Percentiles rank a stretch among this genome's conserved stretches.
Evolutionary conservation across 2,888 invertebrate genomes (phyloP).

Genomic region (Prosopocoilus inquinatus): DNA sequence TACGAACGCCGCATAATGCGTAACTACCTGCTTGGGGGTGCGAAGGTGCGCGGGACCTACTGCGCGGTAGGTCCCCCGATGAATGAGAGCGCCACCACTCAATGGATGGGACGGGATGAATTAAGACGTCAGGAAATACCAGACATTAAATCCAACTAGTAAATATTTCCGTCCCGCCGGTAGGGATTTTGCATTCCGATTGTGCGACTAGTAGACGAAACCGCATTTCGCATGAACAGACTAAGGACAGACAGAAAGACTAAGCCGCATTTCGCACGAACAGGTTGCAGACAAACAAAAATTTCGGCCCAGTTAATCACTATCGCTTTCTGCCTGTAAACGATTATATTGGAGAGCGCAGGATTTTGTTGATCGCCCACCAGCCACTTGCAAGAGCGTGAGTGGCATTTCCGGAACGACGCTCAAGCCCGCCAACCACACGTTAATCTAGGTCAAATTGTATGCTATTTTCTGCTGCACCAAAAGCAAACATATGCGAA

Average conservation of each 20-base stretch:
- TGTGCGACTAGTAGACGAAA: neutral
- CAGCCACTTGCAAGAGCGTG: conserved; percentile 22
- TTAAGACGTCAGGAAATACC: conserved; percentile 47
- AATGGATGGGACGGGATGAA: conserved; percentile 40
- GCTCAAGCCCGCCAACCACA: conserved; percentile 17
- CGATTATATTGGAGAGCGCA: too few species aligned
- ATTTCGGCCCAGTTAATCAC: too few species aligned
- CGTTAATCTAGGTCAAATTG: conserved; percentile 19
- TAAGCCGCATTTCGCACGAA: too few species aligned
- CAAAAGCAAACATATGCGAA: too few species aligned
- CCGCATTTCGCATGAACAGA: too few species aligned
- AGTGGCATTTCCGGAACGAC: conserved; percentile 31
- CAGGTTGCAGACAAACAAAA: too few species aligned
- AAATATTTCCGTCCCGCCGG: conserved; percentile 40
- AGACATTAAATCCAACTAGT: conserved; percentile 40
- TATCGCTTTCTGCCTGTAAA: too few species aligned
- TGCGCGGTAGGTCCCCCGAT: conserved; percentile 54
- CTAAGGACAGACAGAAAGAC: too few species aligned
- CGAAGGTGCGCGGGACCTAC: conserved; percentile 50
- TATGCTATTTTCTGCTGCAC: neutral
- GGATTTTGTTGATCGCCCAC: neutral
- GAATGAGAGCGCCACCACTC: conserved; percentile 35
- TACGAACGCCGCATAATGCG: conserved; percentile 37
- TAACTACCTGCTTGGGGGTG: conserved; percentile 32
- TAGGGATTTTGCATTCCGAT: conserved; percentile 8